Conservation (phyloP, 2,113 vertebrate species). For the Orcinus orca region DNA sequence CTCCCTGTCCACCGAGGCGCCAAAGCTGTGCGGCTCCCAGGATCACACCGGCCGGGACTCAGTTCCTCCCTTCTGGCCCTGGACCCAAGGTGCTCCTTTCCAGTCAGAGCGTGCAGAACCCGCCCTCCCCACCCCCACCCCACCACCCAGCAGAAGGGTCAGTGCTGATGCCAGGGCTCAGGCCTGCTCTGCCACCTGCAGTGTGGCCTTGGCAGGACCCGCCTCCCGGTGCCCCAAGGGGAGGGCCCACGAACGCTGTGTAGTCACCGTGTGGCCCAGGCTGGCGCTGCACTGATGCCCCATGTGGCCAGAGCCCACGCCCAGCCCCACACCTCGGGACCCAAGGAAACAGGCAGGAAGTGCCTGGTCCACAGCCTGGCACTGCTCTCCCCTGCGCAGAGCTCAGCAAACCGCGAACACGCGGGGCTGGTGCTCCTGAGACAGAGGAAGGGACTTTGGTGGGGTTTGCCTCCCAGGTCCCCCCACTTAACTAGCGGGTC, state of each 20-base stretch:
- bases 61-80: background rate
- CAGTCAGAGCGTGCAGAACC: background rate
- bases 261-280: background rate
- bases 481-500: background rate
- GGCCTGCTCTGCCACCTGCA: background rate
- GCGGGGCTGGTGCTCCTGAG: background rate
- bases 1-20: background rate
- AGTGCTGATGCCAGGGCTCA: background rate
- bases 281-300: background rate
- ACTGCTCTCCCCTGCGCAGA: background rate
- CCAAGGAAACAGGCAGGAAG: background rate
- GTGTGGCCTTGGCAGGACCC: background rate
- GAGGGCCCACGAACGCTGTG: background rate
- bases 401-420: background rate
- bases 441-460: background rate
- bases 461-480: fast-evolving
- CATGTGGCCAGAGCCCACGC: fast-evolving
- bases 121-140: too few relatives aligned
- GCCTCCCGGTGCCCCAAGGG: fast-evolving
- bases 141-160: background rate
- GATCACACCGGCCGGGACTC: background rate
- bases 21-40: too few relatives aligned
- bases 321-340: fast-evolving
- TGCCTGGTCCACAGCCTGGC: background rate
- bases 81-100: background rate